Percentiles rank a stretch among this genome's conserved stretches.
These are phyloP conservation scores for Poecilobothrus nobilitatus DNA, from an alignment of 2,888 invertebrate genomes.

Conservation along the genomic window DNA sequence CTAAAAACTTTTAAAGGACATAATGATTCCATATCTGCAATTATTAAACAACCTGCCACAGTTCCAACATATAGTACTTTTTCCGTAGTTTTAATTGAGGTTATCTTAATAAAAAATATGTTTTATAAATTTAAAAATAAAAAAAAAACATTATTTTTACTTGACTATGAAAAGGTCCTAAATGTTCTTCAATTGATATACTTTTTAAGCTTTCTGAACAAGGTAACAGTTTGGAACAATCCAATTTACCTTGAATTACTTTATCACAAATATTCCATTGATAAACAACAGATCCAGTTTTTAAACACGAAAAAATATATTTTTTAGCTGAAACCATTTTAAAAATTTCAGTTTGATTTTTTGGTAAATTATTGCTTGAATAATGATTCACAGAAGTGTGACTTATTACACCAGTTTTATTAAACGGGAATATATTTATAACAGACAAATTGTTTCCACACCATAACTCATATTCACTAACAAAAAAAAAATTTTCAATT, in stretches of 20 bases:
- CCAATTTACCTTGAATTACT: conserved; percentile 66
- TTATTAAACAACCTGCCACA: conserved; percentile 88
- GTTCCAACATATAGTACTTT: conserved; percentile 82
- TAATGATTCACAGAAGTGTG: conserved; percentile 63
- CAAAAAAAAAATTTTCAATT: conserved; percentile 14
- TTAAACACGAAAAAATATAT: conserved; percentile 70
- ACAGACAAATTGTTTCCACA: conserved; percentile 76
- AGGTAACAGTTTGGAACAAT: conserved; percentile 85
- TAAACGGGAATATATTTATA: conserved; percentile 68
- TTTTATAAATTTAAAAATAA: not conserved
- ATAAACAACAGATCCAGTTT: conserved; percentile 80
- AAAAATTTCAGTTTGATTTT: conserved; percentile 53
- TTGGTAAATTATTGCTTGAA: conserved; percentile 37
- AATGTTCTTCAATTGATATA: conserved; percentile 79
- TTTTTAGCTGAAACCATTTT: conserved; percentile 57
- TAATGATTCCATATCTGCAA: conserved; percentile 71
- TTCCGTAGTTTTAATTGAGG: conserved; percentile 54
- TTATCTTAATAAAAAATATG: conserved; percentile 29
- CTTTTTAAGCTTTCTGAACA: conserved; percentile 88
- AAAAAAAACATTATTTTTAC: conserved; percentile 39
- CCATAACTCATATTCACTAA: conserved; percentile 68
- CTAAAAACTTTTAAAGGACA: conserved; percentile 87
- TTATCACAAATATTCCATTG: conserved; percentile 70
- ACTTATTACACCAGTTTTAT: conserved; percentile 59
- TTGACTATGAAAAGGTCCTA: conserved; percentile 68